A percentile compares a stretch with the other conserved stretches of the same genome.
phyloP scores from a whole-genome alignment of 1,140 invertebrate species.

The Cylas formicarius region DNA sequence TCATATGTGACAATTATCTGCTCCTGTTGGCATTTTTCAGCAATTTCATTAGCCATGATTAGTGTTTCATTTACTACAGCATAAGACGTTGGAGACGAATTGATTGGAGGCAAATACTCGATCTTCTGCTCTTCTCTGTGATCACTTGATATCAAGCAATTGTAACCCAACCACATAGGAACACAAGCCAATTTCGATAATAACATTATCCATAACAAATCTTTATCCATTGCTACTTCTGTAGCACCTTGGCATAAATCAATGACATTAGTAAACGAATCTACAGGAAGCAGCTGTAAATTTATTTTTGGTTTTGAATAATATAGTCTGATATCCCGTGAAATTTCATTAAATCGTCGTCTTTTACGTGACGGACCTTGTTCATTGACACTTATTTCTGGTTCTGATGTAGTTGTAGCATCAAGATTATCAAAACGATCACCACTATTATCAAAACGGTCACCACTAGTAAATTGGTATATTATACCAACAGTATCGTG shows the following conservation, averaged over 20 bases:
- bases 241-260: constrained; percentile 16
- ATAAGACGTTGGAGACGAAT: constrained; percentile 22
- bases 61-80: constrained; percentile 25
- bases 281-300: constrained; percentile 11
- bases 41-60: constrained; percentile 17
- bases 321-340: constrained; percentile 21
- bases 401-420: constrained; percentile 11
- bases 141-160: constrained; percentile 27
- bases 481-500: constrained; percentile 46
- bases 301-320: constrained; percentile 19
- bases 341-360: constrained; percentile 24
- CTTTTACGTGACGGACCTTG: constrained; percentile 18
- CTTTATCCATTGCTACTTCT: constrained; percentile 31
- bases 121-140: constrained; percentile 33
- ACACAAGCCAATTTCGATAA: constrained; percentile 29
- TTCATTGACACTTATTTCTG: constrained; percentile 12
- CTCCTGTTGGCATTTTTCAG: constrained; percentile 19
- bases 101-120: constrained; percentile 26
- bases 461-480: constrained; percentile 31
- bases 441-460: too few relatives aligned
- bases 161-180: constrained; percentile 38
- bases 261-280: constrained; percentile 14
- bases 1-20: constrained; percentile 36
- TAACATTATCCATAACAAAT: constrained; percentile 35
- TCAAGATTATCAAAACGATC: constrained; percentile 9